Evolutionary conservation across 2,888 invertebrate species (phyloP).

Genomic region (Halictus ligatus): DNA sequence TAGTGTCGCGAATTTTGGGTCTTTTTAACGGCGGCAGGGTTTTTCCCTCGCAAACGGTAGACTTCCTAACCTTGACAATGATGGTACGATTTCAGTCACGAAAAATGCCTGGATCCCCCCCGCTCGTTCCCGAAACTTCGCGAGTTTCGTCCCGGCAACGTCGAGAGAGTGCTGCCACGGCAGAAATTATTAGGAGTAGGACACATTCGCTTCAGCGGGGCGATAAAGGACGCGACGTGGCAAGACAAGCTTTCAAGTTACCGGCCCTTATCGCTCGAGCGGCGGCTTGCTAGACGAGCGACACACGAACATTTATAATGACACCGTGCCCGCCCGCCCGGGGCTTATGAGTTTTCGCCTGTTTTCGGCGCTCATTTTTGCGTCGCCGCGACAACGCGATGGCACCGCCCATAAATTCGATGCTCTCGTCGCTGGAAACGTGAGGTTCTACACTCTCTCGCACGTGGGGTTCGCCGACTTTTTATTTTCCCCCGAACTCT

Average conservation of each 20-base stretch:
- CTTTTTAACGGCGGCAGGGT: not conserved
- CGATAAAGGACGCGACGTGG: constrained; percentile 5
- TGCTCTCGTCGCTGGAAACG: not conserved
- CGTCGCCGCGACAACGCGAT: not conserved
- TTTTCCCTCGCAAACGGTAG: not conserved
- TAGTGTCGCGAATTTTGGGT: not conserved
- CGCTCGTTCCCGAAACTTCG: constrained; percentile 15
- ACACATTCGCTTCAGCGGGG: not conserved
- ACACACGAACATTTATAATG: constrained; percentile 5
- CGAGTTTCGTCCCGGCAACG: constrained; percentile 36
- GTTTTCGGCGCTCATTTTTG: not conserved
- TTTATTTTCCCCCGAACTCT: not conserved
- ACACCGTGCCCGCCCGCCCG: not conserved
- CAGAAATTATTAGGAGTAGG: constrained; percentile 30
- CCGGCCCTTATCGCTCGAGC: not conserved
- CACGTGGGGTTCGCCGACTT: not conserved
- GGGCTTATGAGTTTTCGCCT: constrained; percentile 5
- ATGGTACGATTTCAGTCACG: not conserved
- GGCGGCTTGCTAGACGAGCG: not conserved
- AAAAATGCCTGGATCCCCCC: not conserved
- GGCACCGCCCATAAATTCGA: not conserved
- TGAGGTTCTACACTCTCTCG: not conserved
- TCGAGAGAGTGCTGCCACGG: constrained; percentile 38
- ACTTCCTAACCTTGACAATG: too few relatives aligned
- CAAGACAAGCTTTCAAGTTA: constrained; percentile 7